A percentile compares a stretch with the other conserved stretches of the same genome.
These are phyloP conservation scores for Rhinoptilus africanus DNA, from an alignment of 2,113 vertebrate genomes.

Conservation along the genomic window DNA sequence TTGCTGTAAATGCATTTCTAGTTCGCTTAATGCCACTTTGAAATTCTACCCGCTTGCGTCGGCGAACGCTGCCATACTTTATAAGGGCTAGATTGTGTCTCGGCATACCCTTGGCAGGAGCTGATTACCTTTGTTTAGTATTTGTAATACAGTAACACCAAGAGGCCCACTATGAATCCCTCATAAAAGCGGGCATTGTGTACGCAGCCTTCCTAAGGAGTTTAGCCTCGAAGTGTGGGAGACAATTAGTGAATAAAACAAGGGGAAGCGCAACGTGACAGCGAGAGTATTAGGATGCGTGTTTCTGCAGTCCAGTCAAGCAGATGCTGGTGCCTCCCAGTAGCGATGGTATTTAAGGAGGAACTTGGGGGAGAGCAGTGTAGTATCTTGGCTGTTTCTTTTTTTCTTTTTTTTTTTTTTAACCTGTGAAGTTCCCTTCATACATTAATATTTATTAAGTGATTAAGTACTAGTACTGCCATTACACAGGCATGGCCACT, in stretches of 20 bases:
- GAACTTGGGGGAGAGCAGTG: neutral
- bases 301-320: rapidly evolving
- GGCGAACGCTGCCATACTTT: neutral
- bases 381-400: neutral
- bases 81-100: neutral
- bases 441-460: neutral
- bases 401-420: neutral
- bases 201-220: neutral
- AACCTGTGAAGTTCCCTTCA: neutral
- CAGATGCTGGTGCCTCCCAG: neutral
- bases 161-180: neutral
- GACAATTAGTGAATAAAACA: neutral
- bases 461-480: neutral
- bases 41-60: neutral
- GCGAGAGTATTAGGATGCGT: rapidly evolving
- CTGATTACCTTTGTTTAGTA: neutral
- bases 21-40: neutral
- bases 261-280: neutral
- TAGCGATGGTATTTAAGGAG: neutral
- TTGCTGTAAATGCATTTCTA: neutral
- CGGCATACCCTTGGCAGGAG: neutral
- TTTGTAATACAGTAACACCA: neutral
- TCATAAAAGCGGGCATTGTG: neutral
- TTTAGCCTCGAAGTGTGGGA: neutral
- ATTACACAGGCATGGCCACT: neutral